phyloP scores from a whole-genome alignment of 2,888 invertebrate genomes.

The Quadroppia sp. region DNA sequence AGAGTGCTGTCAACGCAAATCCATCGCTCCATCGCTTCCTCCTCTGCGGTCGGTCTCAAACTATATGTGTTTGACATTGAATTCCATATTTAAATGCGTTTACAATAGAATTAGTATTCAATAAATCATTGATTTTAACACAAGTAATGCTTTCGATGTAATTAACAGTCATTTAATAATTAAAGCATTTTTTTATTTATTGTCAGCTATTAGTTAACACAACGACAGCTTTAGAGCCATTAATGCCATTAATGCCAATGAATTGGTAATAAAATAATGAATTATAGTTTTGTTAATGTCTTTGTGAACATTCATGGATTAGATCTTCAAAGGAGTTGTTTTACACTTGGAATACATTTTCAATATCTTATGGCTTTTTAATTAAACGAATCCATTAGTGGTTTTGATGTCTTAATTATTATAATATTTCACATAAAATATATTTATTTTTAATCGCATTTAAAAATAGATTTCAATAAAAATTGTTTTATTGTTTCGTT shows the following conservation, averaged over 20 bases:
- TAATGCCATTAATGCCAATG: neutral
- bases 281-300: too few relatives aligned
- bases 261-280: neutral
- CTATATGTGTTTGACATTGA: neutral
- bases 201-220: neutral
- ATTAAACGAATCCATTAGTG: too few relatives aligned
- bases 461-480: too few relatives aligned
- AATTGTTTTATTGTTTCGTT: too few relatives aligned
- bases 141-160: neutral
- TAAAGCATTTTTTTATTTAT: neutral
- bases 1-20: constrained; percentile 24
- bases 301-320: too few relatives aligned
- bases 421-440: too few relatives aligned
- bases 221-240: neutral
- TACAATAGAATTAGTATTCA: neutral
- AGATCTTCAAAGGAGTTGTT: too few relatives aligned
- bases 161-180: neutral
- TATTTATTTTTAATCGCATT: too few relatives aligned
- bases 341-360: too few relatives aligned
- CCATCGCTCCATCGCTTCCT: constrained; percentile 9
- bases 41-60: constrained; percentile 15
- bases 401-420: too few relatives aligned
- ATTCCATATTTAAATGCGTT: too few relatives aligned
- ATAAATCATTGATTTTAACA: neutral
- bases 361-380: too few relatives aligned